Evolutionary conservation across 2,113 vertebrate species (phyloP).

Genomic region (Hyperopisus bebe): DNA sequence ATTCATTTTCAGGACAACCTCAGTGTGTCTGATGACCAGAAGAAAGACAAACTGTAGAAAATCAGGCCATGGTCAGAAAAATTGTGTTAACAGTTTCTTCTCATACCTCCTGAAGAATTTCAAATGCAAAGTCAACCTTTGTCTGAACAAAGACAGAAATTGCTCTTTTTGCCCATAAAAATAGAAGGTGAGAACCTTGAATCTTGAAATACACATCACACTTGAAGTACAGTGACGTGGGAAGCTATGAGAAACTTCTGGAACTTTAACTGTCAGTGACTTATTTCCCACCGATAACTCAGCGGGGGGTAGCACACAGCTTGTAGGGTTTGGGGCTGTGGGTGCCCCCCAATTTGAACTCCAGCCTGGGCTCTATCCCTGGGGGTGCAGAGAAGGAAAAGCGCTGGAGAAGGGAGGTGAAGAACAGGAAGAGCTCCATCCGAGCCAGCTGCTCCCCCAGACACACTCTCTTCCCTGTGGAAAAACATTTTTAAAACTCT

Average conservation of each 20-base stretch:
- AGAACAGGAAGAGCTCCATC: slow-evolving; percentile 75
- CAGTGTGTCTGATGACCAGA: slow-evolving; percentile 20
- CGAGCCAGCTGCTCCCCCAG: slow-evolving; percentile 70
- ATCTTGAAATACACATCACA: neutral
- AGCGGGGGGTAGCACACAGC: neutral
- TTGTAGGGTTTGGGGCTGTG: neutral
- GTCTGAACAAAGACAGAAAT: too few relatives aligned
- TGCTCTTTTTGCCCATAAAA: too few relatives aligned
- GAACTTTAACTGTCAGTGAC: neutral
- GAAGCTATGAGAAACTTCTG: neutral
- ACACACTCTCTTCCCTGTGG: slow-evolving; percentile 43
- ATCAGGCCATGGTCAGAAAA: neutral
- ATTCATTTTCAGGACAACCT: slow-evolving; percentile 34
- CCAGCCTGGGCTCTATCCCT: neutral
- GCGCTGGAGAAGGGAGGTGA: slow-evolving; percentile 66
- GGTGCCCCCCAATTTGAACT: neutral
- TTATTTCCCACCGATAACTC: neutral
- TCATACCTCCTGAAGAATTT: slow-evolving; percentile 22
- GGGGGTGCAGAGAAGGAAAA: slow-evolving; percentile 59
- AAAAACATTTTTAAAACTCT: neutral
- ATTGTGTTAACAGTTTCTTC: slow-evolving; percentile 13
- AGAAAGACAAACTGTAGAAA: slow-evolving; percentile 32
- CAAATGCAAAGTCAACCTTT: too few relatives aligned
- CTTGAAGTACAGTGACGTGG: too few relatives aligned
- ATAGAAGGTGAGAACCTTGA: neutral